phyloP scores from a whole-genome alignment of 2,113 vertebrate genomes.

The Prolemur simus region DNA sequence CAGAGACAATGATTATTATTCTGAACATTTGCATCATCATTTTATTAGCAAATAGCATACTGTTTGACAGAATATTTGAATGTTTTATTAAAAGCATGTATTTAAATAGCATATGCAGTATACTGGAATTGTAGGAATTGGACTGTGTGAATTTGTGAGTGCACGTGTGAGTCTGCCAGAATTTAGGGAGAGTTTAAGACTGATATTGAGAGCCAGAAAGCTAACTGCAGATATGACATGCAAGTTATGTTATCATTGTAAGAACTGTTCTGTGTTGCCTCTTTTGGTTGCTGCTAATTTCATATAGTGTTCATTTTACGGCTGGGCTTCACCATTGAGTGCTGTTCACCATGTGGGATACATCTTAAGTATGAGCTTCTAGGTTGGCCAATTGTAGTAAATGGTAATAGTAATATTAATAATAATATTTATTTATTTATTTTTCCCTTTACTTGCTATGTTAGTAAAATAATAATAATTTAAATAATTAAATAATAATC shows the following conservation, averaged over 20 bases:
- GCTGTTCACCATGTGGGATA: neutral
- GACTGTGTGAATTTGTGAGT: neutral
- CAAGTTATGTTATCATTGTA: neutral
- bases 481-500: neutral
- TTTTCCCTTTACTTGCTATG: no score
- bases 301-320: fast-evolving
- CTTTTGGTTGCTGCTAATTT: neutral
- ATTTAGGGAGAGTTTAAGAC: neutral
- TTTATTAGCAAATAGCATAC: neutral
- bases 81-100: neutral
- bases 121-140: no score
- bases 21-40: neutral
- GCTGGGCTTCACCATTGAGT: fast-evolving
- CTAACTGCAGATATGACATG: neutral
- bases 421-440: no score
- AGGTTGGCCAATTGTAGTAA: neutral
- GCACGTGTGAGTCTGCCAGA: neutral
- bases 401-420: neutral
- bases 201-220: neutral
- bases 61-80: neutral
- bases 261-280: neutral
- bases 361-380: neutral
- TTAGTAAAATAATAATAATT: no score
- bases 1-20: neutral
- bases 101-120: no score